Evolutionary conservation across 2,888 invertebrate genomes (phyloP), one percentile per base, ranked within the genome.

Genomic region (Aproaerema taeniolella): DNA sequence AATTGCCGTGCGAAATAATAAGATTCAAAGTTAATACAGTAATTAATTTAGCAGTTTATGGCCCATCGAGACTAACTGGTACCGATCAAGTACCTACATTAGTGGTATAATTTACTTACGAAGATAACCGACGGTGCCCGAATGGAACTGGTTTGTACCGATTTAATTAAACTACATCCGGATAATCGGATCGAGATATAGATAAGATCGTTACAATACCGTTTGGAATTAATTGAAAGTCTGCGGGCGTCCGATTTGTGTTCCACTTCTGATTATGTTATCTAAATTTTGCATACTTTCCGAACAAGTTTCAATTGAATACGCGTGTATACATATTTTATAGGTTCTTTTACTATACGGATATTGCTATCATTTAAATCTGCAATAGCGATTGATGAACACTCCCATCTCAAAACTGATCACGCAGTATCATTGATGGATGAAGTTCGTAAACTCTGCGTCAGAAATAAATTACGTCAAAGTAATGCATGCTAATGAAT

Each of bases 401-500:
- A n/a, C n/a, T n/a, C n/a, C n/a, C n/a, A n/a, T n/a, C n/a, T n/a
- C n/a, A n/a, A n/a, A n/a, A n/a, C n/a, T n/a, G n/a, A n/a, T n/a
- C n/a, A n/a, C n/a, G n/a, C n/a, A n/a, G n/a, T n/a, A n/a, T n/a
- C n/a, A n/a, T n/a, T n/a, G n/a, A n/a, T n/a, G n/a, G n/a, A n/a
- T n/a, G n/a, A n/a, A n/a, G n/a, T 2, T 6, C 26, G 25, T 25
- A n/a, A 26, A 34, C 28, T 30, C 30, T 28, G 28, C 10, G 33
- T 43, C 43, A 44, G 46, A 50, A 50, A 47, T 46, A 55, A 49
- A 43, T 31, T 12, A 26, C 46, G 40, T 49, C 58, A 50, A 60
- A 55, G 67, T 62, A 70, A 62, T 61, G 60, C 55, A 65, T 65
- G 65, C 58, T 69, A 74, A 75, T 74, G 61, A 75, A 76, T 75